Conservation (phyloP, 2,113 vertebrate species). For the Erythrolamprus reginae region DNA sequence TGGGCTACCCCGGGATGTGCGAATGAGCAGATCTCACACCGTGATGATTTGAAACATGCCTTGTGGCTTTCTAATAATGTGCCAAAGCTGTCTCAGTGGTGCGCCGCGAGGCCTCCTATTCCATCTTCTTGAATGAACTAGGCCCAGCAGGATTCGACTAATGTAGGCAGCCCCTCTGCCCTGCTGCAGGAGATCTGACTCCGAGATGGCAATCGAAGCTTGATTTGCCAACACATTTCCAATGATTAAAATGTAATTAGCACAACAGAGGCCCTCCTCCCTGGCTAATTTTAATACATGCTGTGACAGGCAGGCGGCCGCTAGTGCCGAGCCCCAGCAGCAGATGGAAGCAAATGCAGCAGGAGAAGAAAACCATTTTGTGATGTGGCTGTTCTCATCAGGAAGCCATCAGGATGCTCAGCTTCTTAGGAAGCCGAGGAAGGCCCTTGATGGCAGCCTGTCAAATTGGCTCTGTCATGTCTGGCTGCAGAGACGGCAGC, state of each 20-base stretch:
- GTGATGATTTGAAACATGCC: constrained; percentile 83
- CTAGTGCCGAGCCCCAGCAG: constrained; percentile 91
- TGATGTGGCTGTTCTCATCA: constrained; percentile 94
- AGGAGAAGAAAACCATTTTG: constrained; percentile 95
- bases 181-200: constrained; percentile 90
- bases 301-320: constrained; percentile 99
- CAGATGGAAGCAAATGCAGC: constrained; percentile 98
- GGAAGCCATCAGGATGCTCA: constrained; percentile 92
- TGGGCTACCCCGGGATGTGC: constrained; percentile 79
- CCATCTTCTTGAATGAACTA: constrained; percentile 77
- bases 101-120: constrained; percentile 85
- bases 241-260: constrained; percentile 99
- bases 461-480: constrained; percentile 89
- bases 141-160: constrained; percentile 76
- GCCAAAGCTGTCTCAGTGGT: constrained; percentile 84
- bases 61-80: constrained; percentile 87
- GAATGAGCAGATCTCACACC: constrained; percentile 83
- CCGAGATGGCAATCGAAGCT: constrained; percentile 98
- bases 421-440: constrained; percentile 82
- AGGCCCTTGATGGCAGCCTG: constrained; percentile 87
- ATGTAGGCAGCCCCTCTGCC: constrained; percentile 79
- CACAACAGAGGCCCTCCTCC: constrained; percentile 99
- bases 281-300: constrained; percentile 98
- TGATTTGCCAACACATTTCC: constrained; percentile 99
- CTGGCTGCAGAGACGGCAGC: constrained; percentile 86